These are phyloP conservation scores for Latheticus oryzae DNA, from an alignment of 2,888 invertebrate species.

Conservation along the genomic window DNA sequence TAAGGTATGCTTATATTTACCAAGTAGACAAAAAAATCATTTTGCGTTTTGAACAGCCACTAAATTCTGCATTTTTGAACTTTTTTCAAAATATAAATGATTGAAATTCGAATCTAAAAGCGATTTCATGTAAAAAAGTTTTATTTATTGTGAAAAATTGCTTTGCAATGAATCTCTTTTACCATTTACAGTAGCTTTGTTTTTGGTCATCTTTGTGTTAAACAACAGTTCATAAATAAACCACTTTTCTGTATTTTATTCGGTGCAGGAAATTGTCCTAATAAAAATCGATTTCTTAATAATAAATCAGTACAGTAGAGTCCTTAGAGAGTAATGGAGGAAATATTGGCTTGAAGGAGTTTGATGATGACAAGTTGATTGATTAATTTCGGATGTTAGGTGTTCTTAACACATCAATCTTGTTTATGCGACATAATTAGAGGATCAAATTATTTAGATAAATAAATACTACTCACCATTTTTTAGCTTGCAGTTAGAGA, in stretches of 20 bases:
- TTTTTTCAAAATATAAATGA: too few relatives aligned
- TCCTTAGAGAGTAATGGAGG: neutral
- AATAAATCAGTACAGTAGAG: slow-evolving; percentile 16
- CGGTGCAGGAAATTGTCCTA: slow-evolving; percentile 9
- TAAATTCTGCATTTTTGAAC: too few relatives aligned
- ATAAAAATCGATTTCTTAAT: slow-evolving; percentile 13
- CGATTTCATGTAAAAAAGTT: too few relatives aligned
- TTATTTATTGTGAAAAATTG: too few relatives aligned
- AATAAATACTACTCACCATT: slow-evolving; percentile 73
- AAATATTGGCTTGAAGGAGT: slow-evolving; percentile 7
- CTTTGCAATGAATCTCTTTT: too few relatives aligned
- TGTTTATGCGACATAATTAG: slow-evolving; percentile 5
- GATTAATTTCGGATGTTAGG: slow-evolving; percentile 18
- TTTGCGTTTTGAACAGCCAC: too few relatives aligned
- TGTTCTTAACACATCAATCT: slow-evolving; percentile 23
- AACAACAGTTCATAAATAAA: too few relatives aligned
- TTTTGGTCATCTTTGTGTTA: too few relatives aligned
- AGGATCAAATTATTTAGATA: slow-evolving; percentile 49
- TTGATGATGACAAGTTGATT: slow-evolving; percentile 26
- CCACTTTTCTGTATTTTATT: slow-evolving; percentile 20
- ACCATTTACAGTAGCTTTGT: too few relatives aligned
- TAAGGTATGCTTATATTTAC: too few relatives aligned
- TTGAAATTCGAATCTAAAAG: too few relatives aligned
- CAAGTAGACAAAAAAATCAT: too few relatives aligned
- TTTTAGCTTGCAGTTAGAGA: slow-evolving; percentile 74